Conservation (phyloP, 2,113 vertebrate genomes). For the Podarcis muralis region DNA sequence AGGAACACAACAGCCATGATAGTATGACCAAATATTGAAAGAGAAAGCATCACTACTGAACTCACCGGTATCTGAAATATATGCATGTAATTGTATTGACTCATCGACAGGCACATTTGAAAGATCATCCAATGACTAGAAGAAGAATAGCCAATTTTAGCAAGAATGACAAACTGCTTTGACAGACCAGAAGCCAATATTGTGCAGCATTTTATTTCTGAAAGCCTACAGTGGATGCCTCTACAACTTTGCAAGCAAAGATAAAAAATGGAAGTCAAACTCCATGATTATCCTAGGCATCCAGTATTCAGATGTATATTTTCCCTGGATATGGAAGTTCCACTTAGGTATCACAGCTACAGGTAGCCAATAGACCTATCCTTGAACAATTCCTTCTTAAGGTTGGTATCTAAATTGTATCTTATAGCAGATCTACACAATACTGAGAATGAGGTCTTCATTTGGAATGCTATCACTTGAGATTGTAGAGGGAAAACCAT, state of each 20-base stretch:
- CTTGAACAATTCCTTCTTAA: neutral
- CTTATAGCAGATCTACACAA: no score
- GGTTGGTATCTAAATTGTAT: neutral
- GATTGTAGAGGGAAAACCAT: neutral
- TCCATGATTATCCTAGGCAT: neutral
- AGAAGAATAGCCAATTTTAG: conserved; percentile 21
- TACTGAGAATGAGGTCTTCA: neutral
- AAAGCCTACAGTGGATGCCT: neutral
- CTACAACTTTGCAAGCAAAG: neutral
- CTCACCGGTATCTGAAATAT: conserved; percentile 98
- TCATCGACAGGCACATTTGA: conserved; percentile 90
- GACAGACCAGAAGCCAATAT: neutral
- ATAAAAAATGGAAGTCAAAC: neutral
- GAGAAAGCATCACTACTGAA: neutral
- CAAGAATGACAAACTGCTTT: neutral
- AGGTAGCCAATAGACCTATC: neutral
- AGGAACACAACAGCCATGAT: neutral
- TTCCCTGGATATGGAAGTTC: neutral
- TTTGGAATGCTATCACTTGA: neutral
- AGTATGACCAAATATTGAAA: neutral
- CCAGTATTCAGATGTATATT: neutral
- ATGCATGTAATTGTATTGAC: conserved; percentile 87
- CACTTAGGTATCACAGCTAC: neutral
- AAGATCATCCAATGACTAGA: conserved; percentile 95
- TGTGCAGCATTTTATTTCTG: neutral